Percentiles rank a stretch among this genome's conserved stretches.
Conservation (phyloP, 92 coral and sea anemone genomes). For the Chrysogorgia sp. region DNA sequence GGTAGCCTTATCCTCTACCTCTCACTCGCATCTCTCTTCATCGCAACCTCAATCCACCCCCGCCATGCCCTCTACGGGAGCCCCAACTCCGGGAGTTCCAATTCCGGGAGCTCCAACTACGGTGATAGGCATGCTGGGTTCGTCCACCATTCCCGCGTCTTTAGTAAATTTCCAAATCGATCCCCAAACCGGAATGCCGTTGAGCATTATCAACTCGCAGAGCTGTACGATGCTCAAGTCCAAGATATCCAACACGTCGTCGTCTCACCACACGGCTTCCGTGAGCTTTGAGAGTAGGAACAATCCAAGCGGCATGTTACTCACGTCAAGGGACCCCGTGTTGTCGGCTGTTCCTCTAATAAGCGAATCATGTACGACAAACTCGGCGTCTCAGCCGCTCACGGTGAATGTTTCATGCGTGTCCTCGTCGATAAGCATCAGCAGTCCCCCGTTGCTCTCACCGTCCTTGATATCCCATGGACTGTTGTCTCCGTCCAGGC, state of each 20-base stretch:
- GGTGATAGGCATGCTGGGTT: background rate
- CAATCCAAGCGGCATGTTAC: constrained; percentile 34
- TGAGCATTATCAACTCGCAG: constrained; percentile 35
- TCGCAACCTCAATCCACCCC: constrained; percentile 2
- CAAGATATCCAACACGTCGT: background rate
- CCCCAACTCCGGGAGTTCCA: background rate
- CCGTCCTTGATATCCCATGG: constrained; percentile 77
- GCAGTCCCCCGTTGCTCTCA: constrained; percentile 76
- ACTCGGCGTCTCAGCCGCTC: constrained; percentile 71
- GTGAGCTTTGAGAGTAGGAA: constrained; percentile 22
- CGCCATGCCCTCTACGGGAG: background rate
- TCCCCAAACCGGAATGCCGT: constrained; percentile 42
- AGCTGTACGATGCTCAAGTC: constrained; percentile 32
- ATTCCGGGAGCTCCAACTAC: background rate
- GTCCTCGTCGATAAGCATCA: constrained; percentile 77
- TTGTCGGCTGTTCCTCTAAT: constrained; percentile 19
- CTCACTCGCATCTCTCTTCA: constrained; percentile 17
- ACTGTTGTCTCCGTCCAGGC: constrained; percentile 78
- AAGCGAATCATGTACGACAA: constrained; percentile 20
- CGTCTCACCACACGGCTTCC: background rate
- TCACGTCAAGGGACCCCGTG: constrained; percentile 37
- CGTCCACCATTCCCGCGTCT: constrained; percentile 29
- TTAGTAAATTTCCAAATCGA: constrained; percentile 39
- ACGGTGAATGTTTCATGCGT: constrained; percentile 71
- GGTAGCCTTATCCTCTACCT: background rate